Conservation (phyloP, 2,797 vertebrate genomes). For the Kryptolebias ocellatus region DNA sequence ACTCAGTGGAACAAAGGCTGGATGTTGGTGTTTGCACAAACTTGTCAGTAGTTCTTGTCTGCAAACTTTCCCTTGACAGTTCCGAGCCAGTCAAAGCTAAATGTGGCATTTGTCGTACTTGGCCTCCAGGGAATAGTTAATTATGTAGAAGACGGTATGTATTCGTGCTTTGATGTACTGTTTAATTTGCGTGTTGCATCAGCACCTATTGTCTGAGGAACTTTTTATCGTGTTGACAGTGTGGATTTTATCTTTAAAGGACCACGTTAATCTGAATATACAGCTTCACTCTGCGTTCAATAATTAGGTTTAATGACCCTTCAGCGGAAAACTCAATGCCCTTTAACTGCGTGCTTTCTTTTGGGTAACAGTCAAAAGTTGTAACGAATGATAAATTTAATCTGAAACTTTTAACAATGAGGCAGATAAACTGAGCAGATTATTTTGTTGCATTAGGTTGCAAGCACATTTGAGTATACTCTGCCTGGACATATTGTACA, state of each 20-base stretch:
- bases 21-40: constrained; percentile 69
- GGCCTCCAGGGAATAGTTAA: constrained; percentile 62
- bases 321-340: constrained; percentile 22
- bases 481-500: not conserved
- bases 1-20: constrained; percentile 71
- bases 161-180: constrained; percentile 45
- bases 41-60: constrained; percentile 72
- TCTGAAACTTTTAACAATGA: constrained; percentile 36
- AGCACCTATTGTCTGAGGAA: constrained; percentile 23
- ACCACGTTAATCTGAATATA: constrained; percentile 15
- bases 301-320: constrained; percentile 43
- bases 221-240: constrained; percentile 15
- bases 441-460: not conserved
- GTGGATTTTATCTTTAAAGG: constrained; percentile 26
- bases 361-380: constrained; percentile 28
- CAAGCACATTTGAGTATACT: not conserved
- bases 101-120: constrained; percentile 60
- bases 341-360: constrained; percentile 9
- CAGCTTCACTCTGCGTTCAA: constrained; percentile 10
- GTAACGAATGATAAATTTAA: constrained; percentile 29
- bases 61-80: constrained; percentile 72
- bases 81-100: constrained; percentile 68
- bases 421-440: constrained; percentile 17
- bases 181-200: constrained; percentile 34
- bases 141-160: constrained; percentile 49